Evolutionary conservation across 2,797 vertebrate genomes (phyloP), one percentile per base, ranked within the genome.

Genomic region (Acipenser ruthenus): DNA sequence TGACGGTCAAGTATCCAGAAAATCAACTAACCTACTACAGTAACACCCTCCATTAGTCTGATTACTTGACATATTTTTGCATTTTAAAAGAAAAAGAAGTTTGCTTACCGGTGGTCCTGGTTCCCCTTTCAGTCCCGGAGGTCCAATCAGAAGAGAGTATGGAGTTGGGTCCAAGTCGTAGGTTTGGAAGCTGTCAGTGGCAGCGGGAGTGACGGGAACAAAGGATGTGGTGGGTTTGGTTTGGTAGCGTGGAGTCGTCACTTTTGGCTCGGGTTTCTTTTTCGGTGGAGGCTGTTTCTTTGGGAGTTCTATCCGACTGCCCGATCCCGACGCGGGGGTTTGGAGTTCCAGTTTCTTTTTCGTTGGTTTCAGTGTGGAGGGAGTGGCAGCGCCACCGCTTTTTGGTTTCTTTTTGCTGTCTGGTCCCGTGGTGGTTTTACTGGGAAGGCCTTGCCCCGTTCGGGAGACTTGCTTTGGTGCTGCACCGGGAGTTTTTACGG

Each of bases 101-200:
- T 69, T 62, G 84, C 93, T 89, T 86, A 99, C 96, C 87, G 79
- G 85, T 58, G 80, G 81, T 81, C 96, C 96, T 67, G 86, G 90
- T 76, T 97, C 93, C 81, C 96, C 96, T 86, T 97, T 98, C 74
- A 82, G 76, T 68, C 93, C 94, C 6, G 91, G 88, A 82, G 86
- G 82, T 79, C 90, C 93, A 73, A 83, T 79, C 63, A 94, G 74
- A 76, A 93, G 78, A 0, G 92, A 90, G 80, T 92, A 93, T 0
- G 84, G 83, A 6, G 93, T 96, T n/a, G 92, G 87, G 68, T 88
- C 92, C n/a, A 88, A 74, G 70, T 93, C 83, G 69, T 92, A 92
- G 71, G 90, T 87, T 18, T 93, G 89, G 75, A 91, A 89, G 74
- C 83, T 87, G 60, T 92, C 90, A 7, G 86, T 87, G n/a, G 89